phyloP scores from a whole-genome alignment of 2,113 vertebrate species.

The Sapajus apella region DNA sequence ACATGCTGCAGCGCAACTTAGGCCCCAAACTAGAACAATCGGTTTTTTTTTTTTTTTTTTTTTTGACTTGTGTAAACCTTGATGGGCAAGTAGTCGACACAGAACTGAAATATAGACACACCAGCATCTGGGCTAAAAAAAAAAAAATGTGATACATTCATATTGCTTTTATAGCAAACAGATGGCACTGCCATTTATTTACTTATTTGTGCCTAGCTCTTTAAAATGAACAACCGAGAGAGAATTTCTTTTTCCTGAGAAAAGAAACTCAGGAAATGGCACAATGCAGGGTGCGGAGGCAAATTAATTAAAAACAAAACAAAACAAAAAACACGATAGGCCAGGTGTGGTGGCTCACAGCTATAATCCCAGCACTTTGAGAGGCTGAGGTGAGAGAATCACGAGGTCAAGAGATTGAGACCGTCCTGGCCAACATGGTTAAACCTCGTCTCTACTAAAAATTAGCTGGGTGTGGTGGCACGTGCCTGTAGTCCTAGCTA shows the following conservation, averaged over 20 bases:
- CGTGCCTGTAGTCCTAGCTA: too few species aligned
- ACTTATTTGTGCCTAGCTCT: slow-evolving; percentile 12
- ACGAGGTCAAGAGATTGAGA: too few species aligned
- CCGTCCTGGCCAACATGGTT: too few species aligned
- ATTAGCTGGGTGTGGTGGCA: too few species aligned
- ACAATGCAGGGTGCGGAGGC: neutral
- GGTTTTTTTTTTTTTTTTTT: neutral
- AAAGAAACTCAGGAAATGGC: neutral
- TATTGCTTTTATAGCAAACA: slow-evolving; percentile 19
- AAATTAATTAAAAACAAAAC: neutral
- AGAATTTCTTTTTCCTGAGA: neutral
- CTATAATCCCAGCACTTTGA: too few species aligned
- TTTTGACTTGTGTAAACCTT: neutral
- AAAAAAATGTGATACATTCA: neutral
- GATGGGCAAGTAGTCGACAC: neutral
- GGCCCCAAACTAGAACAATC: neutral
- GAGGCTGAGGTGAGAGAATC: too few species aligned
- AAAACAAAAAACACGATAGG: too few species aligned
- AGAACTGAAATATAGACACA: neutral
- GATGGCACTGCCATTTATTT: neutral
- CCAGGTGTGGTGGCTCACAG: too few species aligned
- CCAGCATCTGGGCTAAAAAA: neutral
- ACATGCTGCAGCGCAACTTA: neutral
- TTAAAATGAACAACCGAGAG: slow-evolving; percentile 34
- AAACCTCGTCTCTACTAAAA: too few species aligned